phyloP scores from a whole-genome alignment of 2,113 vertebrate genomes.

The Melanostigma gelatinosum region DNA sequence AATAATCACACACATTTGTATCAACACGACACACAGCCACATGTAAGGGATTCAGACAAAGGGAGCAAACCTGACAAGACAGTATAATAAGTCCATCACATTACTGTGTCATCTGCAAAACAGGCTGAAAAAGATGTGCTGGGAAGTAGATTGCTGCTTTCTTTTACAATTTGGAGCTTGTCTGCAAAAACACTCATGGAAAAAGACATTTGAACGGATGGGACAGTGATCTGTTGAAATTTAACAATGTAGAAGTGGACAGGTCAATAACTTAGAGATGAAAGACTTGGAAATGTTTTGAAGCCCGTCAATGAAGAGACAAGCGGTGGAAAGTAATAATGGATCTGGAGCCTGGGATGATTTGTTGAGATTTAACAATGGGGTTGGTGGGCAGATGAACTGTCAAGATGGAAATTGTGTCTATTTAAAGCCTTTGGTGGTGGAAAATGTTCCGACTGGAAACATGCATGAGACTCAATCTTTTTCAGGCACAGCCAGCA shows the following conservation, averaged over 20 bases:
- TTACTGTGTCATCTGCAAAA: slow-evolving; percentile 36
- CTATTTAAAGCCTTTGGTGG: slow-evolving; percentile 76
- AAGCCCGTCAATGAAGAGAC: slow-evolving; percentile 62
- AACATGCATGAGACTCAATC: slow-evolving; percentile 68
- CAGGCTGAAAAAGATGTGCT: slow-evolving; percentile 26
- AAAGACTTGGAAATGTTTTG: slow-evolving; percentile 65
- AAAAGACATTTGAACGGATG: slow-evolving; percentile 32
- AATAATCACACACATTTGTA: background rate
- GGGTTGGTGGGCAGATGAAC: slow-evolving; percentile 75
- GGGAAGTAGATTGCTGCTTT: slow-evolving; percentile 28
- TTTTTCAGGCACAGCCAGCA: slow-evolving; percentile 57
- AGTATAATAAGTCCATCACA: slow-evolving; percentile 18
- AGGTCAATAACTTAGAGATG: slow-evolving; percentile 56
- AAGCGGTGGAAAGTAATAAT: slow-evolving; percentile 68
- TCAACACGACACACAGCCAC: background rate
- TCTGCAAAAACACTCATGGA: slow-evolving; percentile 61
- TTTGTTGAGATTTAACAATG: slow-evolving; percentile 75
- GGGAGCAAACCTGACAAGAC: slow-evolving; percentile 5
- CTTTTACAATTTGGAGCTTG: slow-evolving; percentile 46
- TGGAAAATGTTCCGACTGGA: slow-evolving; percentile 74
- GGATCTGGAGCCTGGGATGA: slow-evolving; percentile 60
- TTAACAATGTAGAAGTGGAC: slow-evolving; percentile 60
- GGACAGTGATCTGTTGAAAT: slow-evolving; percentile 58
- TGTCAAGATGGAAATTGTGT: slow-evolving; percentile 76
- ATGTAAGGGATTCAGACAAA: slow-evolving; percentile 14